Base-by-base conservation (phyloP, 2,113 vertebrate genomes). In the Acrocephalus arundinaceus region DNA sequence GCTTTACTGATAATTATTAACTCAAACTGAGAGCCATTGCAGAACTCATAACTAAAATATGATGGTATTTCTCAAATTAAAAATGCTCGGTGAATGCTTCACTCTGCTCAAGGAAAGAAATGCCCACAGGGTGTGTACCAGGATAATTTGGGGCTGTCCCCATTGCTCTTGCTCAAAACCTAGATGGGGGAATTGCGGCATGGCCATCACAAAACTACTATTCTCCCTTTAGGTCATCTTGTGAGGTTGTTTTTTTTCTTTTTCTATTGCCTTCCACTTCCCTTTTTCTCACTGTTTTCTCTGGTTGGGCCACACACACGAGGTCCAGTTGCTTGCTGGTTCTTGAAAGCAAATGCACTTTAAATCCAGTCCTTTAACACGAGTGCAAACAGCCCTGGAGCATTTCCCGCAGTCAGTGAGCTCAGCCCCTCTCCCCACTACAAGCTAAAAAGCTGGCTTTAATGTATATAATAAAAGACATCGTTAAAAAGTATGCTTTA, bases 1-100 rank as follows among this genome's bases (percentile, higher is more conserved):
- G 79, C 79, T 49, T 70, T 66, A 35, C 63, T 67, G 74, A 27
- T 74, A 91, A 97, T 94, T 43, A 96, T 90, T 94, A 94, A 96
- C 90, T 77, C 51, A 70, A 88, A 70, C 28, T 11, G 51, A 92
- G 41, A 83, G 13, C 37, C 25, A 24, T 41, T 51, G 52, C 52
- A 61, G 45, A 77, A 59, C 57, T 63, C 3, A 0, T 72, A 82
- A 75, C n/a, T 33, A 37, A 65, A 62, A 76, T 43, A 75, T 1
- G 1, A 57, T 13, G 9, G 35, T 3, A n/a, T 37, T 76, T 80
- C 76, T 77, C 46, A 66, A 20, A 57, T 52, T 49, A 65, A 70
- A 89, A 71, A 62, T 37, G 35, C 35, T 20, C 1, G 0, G 23
- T 35, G 39, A 61, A 62, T 30, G 33, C 41, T 70, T n/a, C 63